Conservation (phyloP, 2,797 vertebrate genomes). For the Ambastaia sidthimunki region DNA sequence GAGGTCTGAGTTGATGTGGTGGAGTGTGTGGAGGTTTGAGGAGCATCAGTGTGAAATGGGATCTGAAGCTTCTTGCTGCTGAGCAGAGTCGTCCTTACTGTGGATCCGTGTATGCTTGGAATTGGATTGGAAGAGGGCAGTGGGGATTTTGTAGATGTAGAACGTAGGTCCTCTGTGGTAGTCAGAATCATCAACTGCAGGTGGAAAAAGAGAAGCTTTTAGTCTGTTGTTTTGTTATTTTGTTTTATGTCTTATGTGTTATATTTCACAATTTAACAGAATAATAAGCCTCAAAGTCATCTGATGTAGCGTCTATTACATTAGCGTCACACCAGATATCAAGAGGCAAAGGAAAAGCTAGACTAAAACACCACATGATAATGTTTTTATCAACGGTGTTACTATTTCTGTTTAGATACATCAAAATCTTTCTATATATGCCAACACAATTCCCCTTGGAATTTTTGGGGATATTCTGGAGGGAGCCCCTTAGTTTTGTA, state of each 20-base stretch:
- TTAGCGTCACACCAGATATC: neutral
- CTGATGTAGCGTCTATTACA: neutral
- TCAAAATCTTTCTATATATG: slow-evolving; percentile 13
- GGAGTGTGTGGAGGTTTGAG: neutral
- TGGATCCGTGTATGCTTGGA: neutral
- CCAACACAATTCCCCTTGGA: slow-evolving; percentile 46
- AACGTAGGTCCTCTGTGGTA: neutral
- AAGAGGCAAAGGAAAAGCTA: neutral
- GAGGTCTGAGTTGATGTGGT: neutral
- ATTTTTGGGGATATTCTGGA: slow-evolving; percentile 25
- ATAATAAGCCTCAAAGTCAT: neutral
- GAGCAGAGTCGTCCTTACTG: neutral
- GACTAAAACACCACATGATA: neutral
- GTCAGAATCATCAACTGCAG: slow-evolving; percentile 6
- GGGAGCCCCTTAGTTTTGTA: slow-evolving; percentile 38
- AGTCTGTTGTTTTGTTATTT: neutral
- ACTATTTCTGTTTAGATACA: neutral
- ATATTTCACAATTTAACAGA: neutral
- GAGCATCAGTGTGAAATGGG: neutral
- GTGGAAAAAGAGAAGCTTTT: neutral
- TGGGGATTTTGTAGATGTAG: slow-evolving; percentile 21
- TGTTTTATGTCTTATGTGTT: neutral
- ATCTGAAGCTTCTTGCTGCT: neutral
- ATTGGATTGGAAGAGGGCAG: neutral
- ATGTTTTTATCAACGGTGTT: neutral